A percentile compares a stretch with the other conserved stretches of the same genome.
These are phyloP conservation scores for Oxyura jamaicensis DNA, from an alignment of 2,113 vertebrate species.

Conservation along the genomic window DNA sequence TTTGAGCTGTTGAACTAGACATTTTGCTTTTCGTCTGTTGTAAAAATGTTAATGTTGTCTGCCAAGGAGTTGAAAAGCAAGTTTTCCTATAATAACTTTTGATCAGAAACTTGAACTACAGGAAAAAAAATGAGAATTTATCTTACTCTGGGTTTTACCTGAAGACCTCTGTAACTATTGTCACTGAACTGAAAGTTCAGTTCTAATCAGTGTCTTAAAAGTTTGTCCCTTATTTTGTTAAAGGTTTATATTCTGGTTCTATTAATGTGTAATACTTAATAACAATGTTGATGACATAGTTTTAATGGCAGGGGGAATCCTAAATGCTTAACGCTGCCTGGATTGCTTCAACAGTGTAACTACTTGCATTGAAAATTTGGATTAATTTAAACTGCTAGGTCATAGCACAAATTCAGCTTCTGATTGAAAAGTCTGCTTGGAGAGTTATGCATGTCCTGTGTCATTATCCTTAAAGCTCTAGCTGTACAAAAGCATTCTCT, in stretches of 20 bases:
- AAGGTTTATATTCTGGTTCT: not conserved
- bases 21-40: not conserved
- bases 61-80: not conserved
- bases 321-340: not conserved
- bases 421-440: not conserved
- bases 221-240: not conserved
- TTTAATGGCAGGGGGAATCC: not conserved
- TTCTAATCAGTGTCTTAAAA: not conserved
- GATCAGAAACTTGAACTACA: not conserved
- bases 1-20: not conserved
- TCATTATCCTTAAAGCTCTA: not conserved
- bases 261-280: not conserved
- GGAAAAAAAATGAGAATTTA: not conserved
- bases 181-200: not conserved
- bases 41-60: not conserved
- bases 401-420: not conserved
- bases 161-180: not conserved
- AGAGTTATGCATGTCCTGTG: not conserved
- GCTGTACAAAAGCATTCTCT: not conserved
- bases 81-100: not conserved
- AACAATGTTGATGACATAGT: not conserved
- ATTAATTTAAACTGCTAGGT: not conserved
- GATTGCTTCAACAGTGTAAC: not conserved
- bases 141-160: not conserved
- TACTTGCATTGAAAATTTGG: not conserved